Conservation (phyloP, 2,797 vertebrate species). For the Macroramphosus scolopax region DNA sequence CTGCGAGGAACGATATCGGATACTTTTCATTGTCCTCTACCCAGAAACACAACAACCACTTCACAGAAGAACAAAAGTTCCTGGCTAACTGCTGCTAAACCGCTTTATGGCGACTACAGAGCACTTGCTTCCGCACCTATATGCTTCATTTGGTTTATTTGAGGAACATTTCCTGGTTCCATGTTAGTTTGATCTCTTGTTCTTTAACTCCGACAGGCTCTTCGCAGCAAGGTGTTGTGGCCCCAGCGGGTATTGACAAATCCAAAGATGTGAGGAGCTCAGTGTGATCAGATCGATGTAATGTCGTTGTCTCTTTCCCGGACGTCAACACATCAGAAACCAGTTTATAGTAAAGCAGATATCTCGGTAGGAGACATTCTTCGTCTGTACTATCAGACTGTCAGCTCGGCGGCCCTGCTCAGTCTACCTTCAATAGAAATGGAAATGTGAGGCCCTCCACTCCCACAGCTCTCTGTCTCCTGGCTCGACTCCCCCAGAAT, state of each 20-base stretch:
- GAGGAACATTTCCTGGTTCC: constrained; percentile 50
- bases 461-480: constrained; percentile 46
- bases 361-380: no score
- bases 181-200: constrained; percentile 44
- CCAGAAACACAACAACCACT: constrained; percentile 24
- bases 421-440: constrained; percentile 74
- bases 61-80: constrained; percentile 26
- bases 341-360: no score
- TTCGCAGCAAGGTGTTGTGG: no score
- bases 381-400: constrained; percentile 33
- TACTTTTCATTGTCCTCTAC: constrained; percentile 33
- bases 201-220: no score
- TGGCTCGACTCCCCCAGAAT: constrained; percentile 53
- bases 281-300: no score
- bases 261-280: no score
- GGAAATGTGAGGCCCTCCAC: constrained; percentile 70
- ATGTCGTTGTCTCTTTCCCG: no score
- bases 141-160: constrained; percentile 57
- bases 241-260: no score
- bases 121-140: constrained; percentile 55
- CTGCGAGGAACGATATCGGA: constrained; percentile 40
- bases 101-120: constrained; percentile 50
- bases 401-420: constrained; percentile 31
- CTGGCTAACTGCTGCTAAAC: constrained; percentile 36
- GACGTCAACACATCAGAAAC: no score